Evolutionary conservation across 2,797 vertebrate species (phyloP), one percentile per base, ranked within the genome.

Genomic region (Synaphobranchus kaupii): DNA sequence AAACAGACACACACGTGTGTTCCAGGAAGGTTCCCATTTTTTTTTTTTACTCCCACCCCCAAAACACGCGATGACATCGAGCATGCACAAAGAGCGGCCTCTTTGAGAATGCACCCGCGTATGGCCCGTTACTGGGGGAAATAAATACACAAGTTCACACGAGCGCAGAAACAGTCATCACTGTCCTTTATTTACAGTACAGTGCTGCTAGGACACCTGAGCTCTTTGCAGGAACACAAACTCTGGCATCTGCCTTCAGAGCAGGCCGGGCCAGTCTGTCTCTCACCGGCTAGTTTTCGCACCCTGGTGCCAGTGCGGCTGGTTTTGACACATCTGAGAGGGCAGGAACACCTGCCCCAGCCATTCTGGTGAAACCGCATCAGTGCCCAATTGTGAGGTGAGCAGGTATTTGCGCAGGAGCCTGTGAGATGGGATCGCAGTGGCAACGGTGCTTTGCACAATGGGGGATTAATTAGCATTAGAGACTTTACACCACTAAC

Each of bases 151-250:
- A 47, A 12, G 39, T 15, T 68, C 10, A 47, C 84, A 48, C 22
- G 28, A 84, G 31, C 8, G 28, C 83, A 84, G 8, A n/a, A 58
- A 20, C n/a, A 3, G 48, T 54, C 50, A 52, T 83, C 22, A 31
- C 50, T 83, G 48, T 12, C 50, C 25, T 83, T 76, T 56, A 84
- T 84, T 85, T 63, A 66, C 84, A 66, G 84, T 66, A 68, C 34
- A 39, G 58, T 3, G 58, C 83, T 12, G 31, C 84, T 85, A 7
- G 22, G 34, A 85, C 60, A 47, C 58, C 84, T n/a, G 84, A 25
- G 10, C 60, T 66, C 84, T 48, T 13, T 58, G 60, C 12, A 47
- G 56, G 83, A 39, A 9, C 28, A 4, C 28, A n/a, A 10, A 7
- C 82, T 15, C 7, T 28, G 9, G 80, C 48, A 9, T 82, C 48